Percentiles rank a stretch among this genome's conserved stretches.
These are phyloP conservation scores for Nasonia vitripennis DNA, from an alignment of 1,140 invertebrate species.

Conservation along the genomic window DNA sequence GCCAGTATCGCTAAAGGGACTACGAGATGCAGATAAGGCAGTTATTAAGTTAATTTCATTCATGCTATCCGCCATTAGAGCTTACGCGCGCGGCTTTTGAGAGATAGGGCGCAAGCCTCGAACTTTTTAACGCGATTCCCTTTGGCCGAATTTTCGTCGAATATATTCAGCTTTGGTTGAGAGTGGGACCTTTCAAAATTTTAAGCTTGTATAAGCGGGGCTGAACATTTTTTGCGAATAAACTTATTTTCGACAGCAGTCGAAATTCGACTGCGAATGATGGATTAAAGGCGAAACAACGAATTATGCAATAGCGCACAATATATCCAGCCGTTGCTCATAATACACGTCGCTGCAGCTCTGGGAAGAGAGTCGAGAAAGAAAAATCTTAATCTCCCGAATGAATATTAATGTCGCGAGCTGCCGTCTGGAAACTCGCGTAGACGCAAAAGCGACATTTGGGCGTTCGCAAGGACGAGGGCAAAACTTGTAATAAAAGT, in stretches of 20 bases:
- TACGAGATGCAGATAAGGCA: slow-evolving; percentile 32
- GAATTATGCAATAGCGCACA: not conserved
- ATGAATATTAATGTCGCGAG: slow-evolving; percentile 42
- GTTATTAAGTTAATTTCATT: slow-evolving; percentile 35
- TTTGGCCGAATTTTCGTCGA: not conserved
- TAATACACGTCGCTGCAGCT: too few relatives aligned
- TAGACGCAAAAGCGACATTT: not conserved
- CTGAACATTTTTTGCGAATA: too few relatives aligned
- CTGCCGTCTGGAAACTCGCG: not conserved
- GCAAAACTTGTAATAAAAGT: slow-evolving; percentile 47
- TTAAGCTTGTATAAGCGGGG: too few relatives aligned
- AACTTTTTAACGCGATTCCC: not conserved
- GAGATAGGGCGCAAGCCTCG: not conserved
- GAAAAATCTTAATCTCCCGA: slow-evolving; percentile 23
- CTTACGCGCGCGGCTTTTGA: too few relatives aligned
- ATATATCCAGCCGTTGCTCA: too few relatives aligned
- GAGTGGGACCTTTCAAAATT: too few relatives aligned
- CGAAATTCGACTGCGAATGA: too few relatives aligned
- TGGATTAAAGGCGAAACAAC: not conserved
- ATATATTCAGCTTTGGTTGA: too few relatives aligned
- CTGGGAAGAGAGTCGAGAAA: not conserved
- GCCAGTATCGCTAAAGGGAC: not conserved
- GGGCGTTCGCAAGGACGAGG: not conserved
- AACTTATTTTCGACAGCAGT: too few relatives aligned
- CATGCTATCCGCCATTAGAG: not conserved